phyloP scores from a whole-genome alignment of 2,797 vertebrate genomes.

The Astyanax mexicanus region DNA sequence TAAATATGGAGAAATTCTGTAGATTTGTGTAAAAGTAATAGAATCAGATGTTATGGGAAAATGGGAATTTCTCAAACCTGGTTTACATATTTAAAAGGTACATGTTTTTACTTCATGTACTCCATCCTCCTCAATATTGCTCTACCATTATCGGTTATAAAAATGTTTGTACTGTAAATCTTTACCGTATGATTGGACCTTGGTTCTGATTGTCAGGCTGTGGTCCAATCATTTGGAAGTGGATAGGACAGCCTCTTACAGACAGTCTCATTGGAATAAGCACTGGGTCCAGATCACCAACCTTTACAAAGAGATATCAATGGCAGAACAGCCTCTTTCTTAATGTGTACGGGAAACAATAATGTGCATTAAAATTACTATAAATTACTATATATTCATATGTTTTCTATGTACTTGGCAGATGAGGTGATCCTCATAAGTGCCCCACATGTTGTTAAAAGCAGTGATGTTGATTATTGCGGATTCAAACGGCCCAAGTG shows the following conservation, averaged over 20 bases:
- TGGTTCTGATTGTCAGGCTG: conserved; percentile 68
- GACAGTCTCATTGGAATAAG: conserved; percentile 85
- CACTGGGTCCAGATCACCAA: conserved; percentile 80
- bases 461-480: conserved; percentile 82
- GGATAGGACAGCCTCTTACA: conserved; percentile 90
- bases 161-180: background rate
- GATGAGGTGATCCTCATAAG: conserved; percentile 88
- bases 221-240: conserved; percentile 85
- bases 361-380: no score
- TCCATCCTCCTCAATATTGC: no score
- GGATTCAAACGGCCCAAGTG: conserved; percentile 82
- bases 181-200: conserved; percentile 80
- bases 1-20: no score
- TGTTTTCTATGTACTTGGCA: conserved; percentile 79
- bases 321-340: background rate
- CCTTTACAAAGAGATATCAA: conserved; percentile 70
- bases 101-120: no score
- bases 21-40: no score
- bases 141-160: background rate
- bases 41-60: no score
- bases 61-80: no score
- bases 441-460: conserved; percentile 94
- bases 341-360: no score
- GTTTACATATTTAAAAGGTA: no score
- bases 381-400: no score